These are phyloP conservation scores for Trachymyrmex cornetzi DNA, from an alignment of 1,140 invertebrate genomes.

Conservation along the genomic window DNA sequence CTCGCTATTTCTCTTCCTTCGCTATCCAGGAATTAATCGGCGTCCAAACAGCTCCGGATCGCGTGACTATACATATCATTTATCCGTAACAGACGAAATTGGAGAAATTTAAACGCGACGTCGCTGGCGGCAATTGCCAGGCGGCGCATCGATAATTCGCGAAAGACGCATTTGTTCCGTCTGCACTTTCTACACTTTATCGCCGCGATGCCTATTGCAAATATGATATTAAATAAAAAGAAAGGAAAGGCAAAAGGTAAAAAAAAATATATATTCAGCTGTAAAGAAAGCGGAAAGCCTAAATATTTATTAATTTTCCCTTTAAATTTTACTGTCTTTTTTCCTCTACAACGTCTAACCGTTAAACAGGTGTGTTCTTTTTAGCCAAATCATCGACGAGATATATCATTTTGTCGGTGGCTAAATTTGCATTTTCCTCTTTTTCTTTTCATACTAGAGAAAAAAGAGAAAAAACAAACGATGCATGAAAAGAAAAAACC, in stretches of 20 bases:
- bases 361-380: too few relatives aligned
- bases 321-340: too few relatives aligned
- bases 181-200: neutral
- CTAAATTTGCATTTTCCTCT: too few relatives aligned
- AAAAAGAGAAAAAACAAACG: too few relatives aligned
- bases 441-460: too few relatives aligned
- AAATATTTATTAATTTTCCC: too few relatives aligned
- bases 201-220: neutral
- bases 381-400: too few relatives aligned
- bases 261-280: too few relatives aligned
- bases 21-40: neutral
- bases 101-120: conserved; percentile 18
- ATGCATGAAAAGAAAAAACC: too few relatives aligned
- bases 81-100: neutral
- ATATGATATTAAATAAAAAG: neutral
- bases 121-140: neutral
- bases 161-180: neutral
- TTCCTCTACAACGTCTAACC: too few relatives aligned
- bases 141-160: neutral
- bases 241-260: neutral
- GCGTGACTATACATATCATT: neutral
- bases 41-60: neutral
- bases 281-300: too few relatives aligned
- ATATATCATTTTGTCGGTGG: too few relatives aligned
- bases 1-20: neutral